phyloP scores from a whole-genome alignment of 1,140 invertebrate species.

The Bombus waltoni region DNA sequence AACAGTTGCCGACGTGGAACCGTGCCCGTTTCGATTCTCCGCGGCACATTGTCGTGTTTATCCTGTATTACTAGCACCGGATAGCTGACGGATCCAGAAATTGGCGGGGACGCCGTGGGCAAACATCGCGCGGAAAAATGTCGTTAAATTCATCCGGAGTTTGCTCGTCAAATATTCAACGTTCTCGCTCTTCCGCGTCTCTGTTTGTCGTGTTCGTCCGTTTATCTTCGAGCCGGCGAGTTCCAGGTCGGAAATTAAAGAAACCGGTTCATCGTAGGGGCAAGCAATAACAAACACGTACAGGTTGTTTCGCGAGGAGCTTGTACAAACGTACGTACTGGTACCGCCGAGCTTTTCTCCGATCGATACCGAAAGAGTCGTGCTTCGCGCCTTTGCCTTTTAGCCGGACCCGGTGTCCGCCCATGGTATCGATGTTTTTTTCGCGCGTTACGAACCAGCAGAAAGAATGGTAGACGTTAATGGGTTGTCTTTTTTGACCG shows the following conservation, averaged over 20 bases:
- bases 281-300: not conserved
- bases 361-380: not conserved
- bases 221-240: constrained; percentile 12
- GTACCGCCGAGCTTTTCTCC: not conserved
- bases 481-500: not conserved
- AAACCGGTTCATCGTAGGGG: not conserved
- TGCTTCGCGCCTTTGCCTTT: not conserved
- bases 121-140: constrained; percentile 2
- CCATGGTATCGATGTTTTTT: not conserved
- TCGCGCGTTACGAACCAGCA: not conserved
- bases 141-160: constrained; percentile 22
- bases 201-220: not conserved
- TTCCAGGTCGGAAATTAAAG: not conserved
- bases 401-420: too few relatives aligned
- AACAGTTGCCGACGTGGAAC: not conserved
- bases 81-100: not conserved
- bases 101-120: not conserved
- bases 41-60: constrained; percentile 4
- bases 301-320: not conserved
- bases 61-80: not conserved
- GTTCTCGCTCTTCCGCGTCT: not conserved
- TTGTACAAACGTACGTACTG: not conserved
- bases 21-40: not conserved
- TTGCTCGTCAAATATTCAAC: constrained; percentile 21
- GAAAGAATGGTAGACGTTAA: constrained; percentile 2